Conservation (phyloP, 2,888 invertebrate genomes). For the Scrobipalpa atriplicella region DNA sequence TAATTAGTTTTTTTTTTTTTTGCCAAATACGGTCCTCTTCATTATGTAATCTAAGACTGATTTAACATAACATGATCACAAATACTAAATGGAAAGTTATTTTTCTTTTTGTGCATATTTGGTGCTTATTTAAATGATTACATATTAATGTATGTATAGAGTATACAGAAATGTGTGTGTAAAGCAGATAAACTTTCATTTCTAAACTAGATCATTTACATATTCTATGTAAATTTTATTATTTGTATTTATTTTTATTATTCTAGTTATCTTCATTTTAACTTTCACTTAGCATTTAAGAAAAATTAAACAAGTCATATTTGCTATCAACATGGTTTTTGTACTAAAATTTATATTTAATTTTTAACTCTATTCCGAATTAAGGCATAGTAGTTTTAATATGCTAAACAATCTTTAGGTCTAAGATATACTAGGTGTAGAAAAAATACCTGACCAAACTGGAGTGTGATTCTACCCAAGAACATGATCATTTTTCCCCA, state of each 20-base stretch:
- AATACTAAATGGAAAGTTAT: background rate
- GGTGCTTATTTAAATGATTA: background rate
- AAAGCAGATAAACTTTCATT: slow-evolving; percentile 21
- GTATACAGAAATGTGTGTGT: background rate
- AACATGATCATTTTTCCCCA: too few relatives aligned
- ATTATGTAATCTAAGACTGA: background rate
- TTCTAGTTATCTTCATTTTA: background rate
- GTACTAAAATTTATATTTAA: background rate
- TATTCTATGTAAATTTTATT: slow-evolving; percentile 9
- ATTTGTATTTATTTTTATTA: background rate
- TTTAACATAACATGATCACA: background rate
- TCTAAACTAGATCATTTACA: slow-evolving; percentile 8
- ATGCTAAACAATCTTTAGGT: background rate
- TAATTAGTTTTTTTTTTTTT: background rate
- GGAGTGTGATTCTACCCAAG: too few relatives aligned
- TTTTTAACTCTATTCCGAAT: slow-evolving; percentile 5
- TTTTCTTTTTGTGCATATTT: slow-evolving; percentile 3
- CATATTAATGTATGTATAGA: background rate
- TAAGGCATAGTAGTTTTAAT: background rate
- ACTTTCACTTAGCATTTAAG: background rate
- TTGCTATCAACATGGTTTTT: background rate
- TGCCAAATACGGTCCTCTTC: background rate
- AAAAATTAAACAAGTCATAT: slow-evolving; percentile 3
- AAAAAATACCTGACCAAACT: too few relatives aligned
- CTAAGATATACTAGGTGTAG: slow-evolving; percentile 15